Conservation (phyloP, 2,888 invertebrate genomes). For the Deilephila elpenor region DNA sequence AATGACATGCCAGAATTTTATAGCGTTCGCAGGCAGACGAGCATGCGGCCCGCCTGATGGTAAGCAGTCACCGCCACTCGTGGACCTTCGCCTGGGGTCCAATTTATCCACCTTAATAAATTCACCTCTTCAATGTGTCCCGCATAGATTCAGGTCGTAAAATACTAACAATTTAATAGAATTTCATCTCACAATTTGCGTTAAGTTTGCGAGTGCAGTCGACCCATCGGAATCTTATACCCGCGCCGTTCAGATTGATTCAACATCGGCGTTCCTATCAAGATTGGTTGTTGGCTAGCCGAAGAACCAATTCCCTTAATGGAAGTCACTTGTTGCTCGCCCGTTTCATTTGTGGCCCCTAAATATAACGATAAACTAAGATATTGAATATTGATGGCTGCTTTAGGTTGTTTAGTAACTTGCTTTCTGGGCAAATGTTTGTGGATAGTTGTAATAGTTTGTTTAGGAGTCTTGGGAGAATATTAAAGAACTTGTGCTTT, state of each 20-base stretch:
- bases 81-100: no score
- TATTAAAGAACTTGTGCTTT: no score
- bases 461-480: no score
- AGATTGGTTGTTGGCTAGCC: not conserved
- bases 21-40: no score
- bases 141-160: no score
- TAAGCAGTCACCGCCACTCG: no score
- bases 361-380: constrained; percentile 9
- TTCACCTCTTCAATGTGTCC: no score
- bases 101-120: no score
- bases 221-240: not conserved
- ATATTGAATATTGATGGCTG: not conserved
- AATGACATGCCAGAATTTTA: no score
- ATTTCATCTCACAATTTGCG: no score
- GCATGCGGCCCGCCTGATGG: no score
- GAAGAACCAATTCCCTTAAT: constrained; percentile 26
- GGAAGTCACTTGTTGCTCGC: constrained; percentile 30
- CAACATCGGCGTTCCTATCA: not conserved
- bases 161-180: no score
- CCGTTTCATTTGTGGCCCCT: constrained; percentile 14
- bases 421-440: not conserved
- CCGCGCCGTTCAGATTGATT: not conserved
- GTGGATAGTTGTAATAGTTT: not conserved
- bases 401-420: not conserved
- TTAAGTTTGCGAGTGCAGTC: not conserved